A percentile compares a stretch with the other conserved stretches of the same genome.
Conservation (phyloP, 2,797 vertebrate species). For the Syngnathus acus region DNA sequence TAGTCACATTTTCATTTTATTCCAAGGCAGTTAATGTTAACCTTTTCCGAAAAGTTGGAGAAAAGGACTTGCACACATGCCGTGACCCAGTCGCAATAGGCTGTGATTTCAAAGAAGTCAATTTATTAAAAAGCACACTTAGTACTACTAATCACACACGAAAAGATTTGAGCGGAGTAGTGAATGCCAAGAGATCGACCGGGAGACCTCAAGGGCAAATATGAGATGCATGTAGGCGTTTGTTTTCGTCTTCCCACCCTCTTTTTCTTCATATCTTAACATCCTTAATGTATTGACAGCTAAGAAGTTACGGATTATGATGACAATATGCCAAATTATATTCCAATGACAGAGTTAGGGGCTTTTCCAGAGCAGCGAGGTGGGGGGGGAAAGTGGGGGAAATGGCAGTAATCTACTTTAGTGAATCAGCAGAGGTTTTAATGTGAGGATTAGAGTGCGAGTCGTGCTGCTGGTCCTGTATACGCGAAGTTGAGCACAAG, state of each 20-base stretch:
- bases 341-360: conserved; percentile 22
- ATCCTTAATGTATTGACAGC: conserved; percentile 28
- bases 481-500: conserved; percentile 33
- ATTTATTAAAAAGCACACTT: not conserved
- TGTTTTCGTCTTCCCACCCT: conserved; percentile 27
- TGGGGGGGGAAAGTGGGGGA: conserved; percentile 41
- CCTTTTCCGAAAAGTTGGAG: not conserved
- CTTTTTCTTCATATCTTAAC: conserved; percentile 24
- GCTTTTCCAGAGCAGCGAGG: conserved; percentile 10
- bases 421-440: conserved; percentile 64
- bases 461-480: conserved; percentile 39
- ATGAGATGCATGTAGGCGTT: conserved; percentile 51
- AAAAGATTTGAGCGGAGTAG: conserved; percentile 6
- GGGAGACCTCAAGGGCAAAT: conserved; percentile 39
- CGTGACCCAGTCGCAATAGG: not conserved
- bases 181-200: conserved; percentile 39
- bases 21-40: conserved; percentile 38
- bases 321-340: conserved; percentile 12
- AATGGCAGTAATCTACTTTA: conserved; percentile 63
- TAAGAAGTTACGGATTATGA: conserved; percentile 9
- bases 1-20: conserved; percentile 38
- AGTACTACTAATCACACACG: not conserved
- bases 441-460: conserved; percentile 57
- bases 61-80: not conserved
- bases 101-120: not conserved